Evolutionary conservation across 2,797 vertebrate species (phyloP).

Genomic region (Peromyscus attwateri): DNA sequence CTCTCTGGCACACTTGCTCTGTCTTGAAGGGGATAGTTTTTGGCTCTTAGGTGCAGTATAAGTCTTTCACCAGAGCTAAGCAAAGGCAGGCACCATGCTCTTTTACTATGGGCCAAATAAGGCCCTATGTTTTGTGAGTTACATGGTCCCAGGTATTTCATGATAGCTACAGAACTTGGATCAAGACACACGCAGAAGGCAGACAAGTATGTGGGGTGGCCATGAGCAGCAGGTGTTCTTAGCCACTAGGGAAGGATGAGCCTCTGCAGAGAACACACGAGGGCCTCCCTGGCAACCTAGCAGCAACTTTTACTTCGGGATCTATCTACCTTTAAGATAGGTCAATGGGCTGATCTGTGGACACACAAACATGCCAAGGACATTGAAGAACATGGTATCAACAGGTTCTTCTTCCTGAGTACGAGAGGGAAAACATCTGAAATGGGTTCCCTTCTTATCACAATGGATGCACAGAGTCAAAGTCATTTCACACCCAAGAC

Average conservation of each 20-base stretch:
- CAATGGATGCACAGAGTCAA: neutral
- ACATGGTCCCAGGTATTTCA: neutral
- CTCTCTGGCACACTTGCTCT: neutral
- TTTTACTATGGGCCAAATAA: neutral
- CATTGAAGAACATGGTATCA: neutral
- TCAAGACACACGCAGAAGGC: neutral
- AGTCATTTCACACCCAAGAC: neutral
- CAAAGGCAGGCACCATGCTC: neutral
- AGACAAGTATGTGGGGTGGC: too few species aligned
- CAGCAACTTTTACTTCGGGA: accelerated
- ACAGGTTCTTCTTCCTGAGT: neutral
- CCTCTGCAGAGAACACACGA: neutral
- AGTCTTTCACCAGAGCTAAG: neutral
- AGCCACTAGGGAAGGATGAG: neutral
- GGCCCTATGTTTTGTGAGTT: neutral
- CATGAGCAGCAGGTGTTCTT: neutral
- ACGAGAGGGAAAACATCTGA: neutral
- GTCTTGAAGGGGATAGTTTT: neutral
- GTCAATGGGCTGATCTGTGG: accelerated
- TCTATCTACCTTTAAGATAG: neutral
- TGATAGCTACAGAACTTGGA: too few species aligned
- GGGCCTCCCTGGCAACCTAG: neutral
- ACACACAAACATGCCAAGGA: neutral
- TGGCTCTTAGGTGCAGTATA: neutral
- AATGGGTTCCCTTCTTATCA: neutral